A percentile compares a stretch with the other conserved stretches of the same genome.
These are phyloP conservation scores for Macrotis lagotis DNA, from an alignment of 2,113 vertebrate genomes.

Conservation along the genomic window DNA sequence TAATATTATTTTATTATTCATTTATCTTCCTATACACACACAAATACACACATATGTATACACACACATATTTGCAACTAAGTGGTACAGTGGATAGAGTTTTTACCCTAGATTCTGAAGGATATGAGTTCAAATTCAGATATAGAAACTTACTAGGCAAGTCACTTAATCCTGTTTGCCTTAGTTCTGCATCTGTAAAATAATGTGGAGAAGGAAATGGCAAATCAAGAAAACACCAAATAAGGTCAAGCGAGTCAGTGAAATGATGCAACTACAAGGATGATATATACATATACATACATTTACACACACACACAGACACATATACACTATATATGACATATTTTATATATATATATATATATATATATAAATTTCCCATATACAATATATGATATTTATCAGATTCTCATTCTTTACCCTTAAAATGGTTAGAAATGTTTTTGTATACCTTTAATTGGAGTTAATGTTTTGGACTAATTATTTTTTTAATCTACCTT, in stretches of 20 bases:
- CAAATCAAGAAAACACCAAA: neutral
- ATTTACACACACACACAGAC: neutral
- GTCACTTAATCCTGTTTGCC: neutral
- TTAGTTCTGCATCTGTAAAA: neutral
- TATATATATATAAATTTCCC: neutral
- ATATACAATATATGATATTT: neutral
- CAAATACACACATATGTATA: no score
- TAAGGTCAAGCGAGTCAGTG: neutral
- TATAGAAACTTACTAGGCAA: neutral
- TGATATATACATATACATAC: no score
- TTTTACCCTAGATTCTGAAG: neutral
- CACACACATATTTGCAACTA: neutral
- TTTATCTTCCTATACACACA: neutral
- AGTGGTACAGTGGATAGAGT: neutral
- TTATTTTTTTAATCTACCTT: no score
- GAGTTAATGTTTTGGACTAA: no score
- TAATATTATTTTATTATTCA: neutral
- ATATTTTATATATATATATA: neutral
- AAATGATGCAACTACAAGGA: neutral
- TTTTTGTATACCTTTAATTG: no score
- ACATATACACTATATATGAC: neutral
- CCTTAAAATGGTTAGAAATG: no score
- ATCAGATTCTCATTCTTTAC: no score
- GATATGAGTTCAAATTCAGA: neutral
- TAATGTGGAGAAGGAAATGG: neutral